A percentile compares a stretch with the other conserved stretches of the same genome.
Conservation (phyloP, 2,113 vertebrate species). For the Nesogale talazaci region DNA sequence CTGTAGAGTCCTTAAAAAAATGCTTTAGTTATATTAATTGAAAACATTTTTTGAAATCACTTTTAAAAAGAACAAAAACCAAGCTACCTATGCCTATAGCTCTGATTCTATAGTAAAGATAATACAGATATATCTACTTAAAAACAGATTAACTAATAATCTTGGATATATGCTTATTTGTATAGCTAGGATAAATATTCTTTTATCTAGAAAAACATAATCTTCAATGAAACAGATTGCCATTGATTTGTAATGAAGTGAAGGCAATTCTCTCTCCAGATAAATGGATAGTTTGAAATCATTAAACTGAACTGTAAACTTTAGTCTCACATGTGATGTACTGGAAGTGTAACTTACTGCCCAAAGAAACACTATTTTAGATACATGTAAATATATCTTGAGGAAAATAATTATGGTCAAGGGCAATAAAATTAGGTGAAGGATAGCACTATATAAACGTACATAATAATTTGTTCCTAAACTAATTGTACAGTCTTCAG, state of each 20-base stretch:
- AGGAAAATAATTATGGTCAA: background rate
- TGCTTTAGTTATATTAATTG: background rate
- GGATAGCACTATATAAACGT: background rate
- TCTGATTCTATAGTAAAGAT: background rate
- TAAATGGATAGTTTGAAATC: background rate
- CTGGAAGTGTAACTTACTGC: background rate
- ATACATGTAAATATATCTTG: background rate
- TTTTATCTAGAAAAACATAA: slow-evolving; percentile 31
- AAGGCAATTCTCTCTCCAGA: background rate
- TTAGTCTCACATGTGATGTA: background rate
- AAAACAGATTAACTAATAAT: background rate
- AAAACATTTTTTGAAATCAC: too few species aligned
- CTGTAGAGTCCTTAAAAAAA: background rate
- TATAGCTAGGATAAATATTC: background rate
- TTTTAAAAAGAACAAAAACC: too few species aligned
- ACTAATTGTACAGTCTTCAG: background rate
- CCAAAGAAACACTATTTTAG: background rate
- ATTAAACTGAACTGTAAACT: slow-evolving; percentile 9
- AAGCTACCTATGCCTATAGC: background rate
- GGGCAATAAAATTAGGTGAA: background rate
- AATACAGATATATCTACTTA: background rate
- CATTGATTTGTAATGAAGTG: background rate
- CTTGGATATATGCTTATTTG: background rate
- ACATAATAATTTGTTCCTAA: background rate
- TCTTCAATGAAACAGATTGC: background rate